Evolutionary conservation across 2,113 vertebrate species (phyloP), one percentile per base, ranked within the genome.

Genomic region (Acanthisitta chloris): DNA sequence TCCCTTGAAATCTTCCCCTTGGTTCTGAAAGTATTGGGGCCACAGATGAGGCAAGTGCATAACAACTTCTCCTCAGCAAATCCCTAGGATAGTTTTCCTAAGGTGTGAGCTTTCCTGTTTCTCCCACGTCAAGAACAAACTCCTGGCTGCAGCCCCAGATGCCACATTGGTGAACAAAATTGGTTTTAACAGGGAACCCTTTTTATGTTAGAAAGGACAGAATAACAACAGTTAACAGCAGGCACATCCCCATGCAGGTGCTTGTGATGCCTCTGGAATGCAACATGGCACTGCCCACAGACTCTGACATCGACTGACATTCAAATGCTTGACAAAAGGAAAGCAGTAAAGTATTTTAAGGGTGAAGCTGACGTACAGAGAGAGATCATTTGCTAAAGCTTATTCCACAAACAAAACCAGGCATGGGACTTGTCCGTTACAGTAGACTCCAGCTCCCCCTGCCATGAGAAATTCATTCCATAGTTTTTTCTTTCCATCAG

Each of bases 111-210:
- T 84, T 69, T 58, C 36, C 15, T 1, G 0, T 58, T 90, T 54
- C 13, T 14, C 40, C 14, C 24, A n/a, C 21, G 64, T 24, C 64
- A 34, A 46, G 59, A 72, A 78, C 14, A 51, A 51, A 21, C 25
- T 6, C 5, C 6, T 26, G 17, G 6, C 45, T 61, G 13, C 40
- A n/a, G 45, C 55, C 23, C 19, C 82, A 84, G 19, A 2, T 8
- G 2, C 52, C 52, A 59, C 49, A 55, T 4, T 0, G 0, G 29
- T 62, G 46, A 71, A 34, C 26, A 25, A 72, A 43, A 58, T 1
- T 14, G 4, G 9, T 67, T 81, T 77, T 77, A 69, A 26, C 29
- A 59, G 45, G 25, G 25, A 84, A 8, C 11, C 11, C 21, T 33
- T 81, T 33, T 52, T 33, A 43, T 1, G 6, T 51, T 48, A 62